Percentiles rank a stretch among this genome's conserved stretches.
Conservation (phyloP, 2,797 vertebrate species). For the Staurois parvus region DNA sequence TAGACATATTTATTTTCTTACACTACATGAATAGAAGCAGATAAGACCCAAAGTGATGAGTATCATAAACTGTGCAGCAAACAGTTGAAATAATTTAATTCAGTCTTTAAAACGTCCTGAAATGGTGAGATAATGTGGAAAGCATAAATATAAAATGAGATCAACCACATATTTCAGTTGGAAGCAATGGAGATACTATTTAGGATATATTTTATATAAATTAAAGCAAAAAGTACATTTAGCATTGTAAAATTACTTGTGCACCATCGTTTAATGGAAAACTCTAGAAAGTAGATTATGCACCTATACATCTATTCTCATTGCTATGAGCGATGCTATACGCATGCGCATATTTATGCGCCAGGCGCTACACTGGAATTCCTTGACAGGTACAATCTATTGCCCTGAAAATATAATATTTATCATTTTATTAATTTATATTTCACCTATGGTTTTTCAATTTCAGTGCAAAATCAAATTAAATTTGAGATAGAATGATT, state of each 20-base stretch:
- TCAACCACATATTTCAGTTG: background rate
- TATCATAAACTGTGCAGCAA: slow-evolving; percentile 2
- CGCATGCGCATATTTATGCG: no score
- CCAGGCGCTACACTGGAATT: no score
- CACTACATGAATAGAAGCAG: background rate
- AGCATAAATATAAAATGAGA: background rate
- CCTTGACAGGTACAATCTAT: no score
- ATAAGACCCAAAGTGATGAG: background rate
- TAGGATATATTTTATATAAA: background rate
- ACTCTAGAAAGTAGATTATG: background rate
- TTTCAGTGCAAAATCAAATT: no score
- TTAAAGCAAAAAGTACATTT: background rate
- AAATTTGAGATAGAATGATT: no score
- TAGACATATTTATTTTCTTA: background rate
- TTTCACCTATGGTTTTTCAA: no score
- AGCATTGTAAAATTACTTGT: background rate
- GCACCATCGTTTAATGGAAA: background rate
- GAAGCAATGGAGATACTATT: background rate
- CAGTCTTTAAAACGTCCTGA: background rate
- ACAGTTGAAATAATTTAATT: background rate
- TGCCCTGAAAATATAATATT: no score
- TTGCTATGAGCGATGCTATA: no score
- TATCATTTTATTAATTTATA: no score
- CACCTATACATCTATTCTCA: no score
- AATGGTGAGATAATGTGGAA: background rate